Percentiles rank a stretch among this genome's conserved stretches.
phyloP scores from a whole-genome alignment of 2,113 vertebrate species.

The Semicossyphus pulcher region DNA sequence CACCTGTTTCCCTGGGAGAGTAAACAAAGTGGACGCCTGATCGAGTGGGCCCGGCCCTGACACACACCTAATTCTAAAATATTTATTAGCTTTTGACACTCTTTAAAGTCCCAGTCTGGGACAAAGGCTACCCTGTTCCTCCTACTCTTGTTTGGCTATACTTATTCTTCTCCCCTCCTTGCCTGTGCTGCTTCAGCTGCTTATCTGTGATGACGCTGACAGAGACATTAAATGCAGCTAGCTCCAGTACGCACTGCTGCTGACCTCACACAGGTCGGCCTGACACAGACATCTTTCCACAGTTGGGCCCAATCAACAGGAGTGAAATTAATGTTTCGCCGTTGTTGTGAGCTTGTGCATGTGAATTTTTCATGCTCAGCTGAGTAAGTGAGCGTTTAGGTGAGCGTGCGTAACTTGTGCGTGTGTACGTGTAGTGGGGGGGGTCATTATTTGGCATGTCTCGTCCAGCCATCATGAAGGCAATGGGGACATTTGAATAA shows the following conservation, averaged over 20 bases:
- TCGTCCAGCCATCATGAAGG: slow-evolving; percentile 69
- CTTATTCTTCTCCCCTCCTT: slow-evolving; percentile 51
- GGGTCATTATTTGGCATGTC: slow-evolving; percentile 68
- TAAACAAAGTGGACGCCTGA: slow-evolving; percentile 93
- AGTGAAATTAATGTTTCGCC: slow-evolving; percentile 44
- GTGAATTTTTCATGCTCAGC: slow-evolving; percentile 45
- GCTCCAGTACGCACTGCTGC: slow-evolving; percentile 38
- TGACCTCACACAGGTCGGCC: slow-evolving; percentile 49
- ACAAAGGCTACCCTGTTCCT: slow-evolving; percentile 90
- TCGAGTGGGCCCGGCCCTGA: slow-evolving; percentile 89
- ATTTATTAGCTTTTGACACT: slow-evolving; percentile 96
- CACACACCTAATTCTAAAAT: slow-evolving; percentile 97
- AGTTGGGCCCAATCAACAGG: slow-evolving; percentile 49
- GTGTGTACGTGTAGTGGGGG: slow-evolving; percentile 7
- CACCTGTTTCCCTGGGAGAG: slow-evolving; percentile 97
- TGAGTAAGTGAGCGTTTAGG: slow-evolving; percentile 20
- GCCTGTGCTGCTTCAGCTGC: slow-evolving; percentile 61
- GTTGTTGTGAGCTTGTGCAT: slow-evolving; percentile 15
- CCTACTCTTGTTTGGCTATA: slow-evolving; percentile 76
- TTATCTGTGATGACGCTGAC: slow-evolving; percentile 59
- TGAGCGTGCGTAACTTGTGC: not conserved
- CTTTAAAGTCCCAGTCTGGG: slow-evolving; percentile 82
- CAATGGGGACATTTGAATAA: slow-evolving; percentile 83
- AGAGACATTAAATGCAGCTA: slow-evolving; percentile 51
- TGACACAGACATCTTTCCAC: slow-evolving; percentile 40